Base-by-base conservation (phyloP, 2,888 invertebrate species). In the Bembecia ichneumoniformis region DNA sequence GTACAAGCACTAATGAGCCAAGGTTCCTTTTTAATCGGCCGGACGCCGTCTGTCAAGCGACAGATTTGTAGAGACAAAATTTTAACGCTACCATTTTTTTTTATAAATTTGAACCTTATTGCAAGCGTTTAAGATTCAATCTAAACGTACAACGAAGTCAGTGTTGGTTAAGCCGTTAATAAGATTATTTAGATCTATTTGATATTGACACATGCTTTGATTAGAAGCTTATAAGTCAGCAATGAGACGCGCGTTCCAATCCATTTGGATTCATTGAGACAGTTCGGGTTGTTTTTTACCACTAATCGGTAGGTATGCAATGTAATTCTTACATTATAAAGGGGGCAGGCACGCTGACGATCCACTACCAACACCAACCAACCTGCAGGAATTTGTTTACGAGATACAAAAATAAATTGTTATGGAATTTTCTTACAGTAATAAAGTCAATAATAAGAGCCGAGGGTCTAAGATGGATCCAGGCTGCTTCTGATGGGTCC, bases 171-270 rank as follows among this genome's bases (percentile, higher is more conserved):
- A 77, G 67, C 73, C 64, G 67, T 68, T 79, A 77, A 79, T 78
- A 73, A 73, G 63, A 73, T 78, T 78, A 79, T 66, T 66, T 62
- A 71, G 69, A 67, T 70, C 67, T 71, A 67, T 72, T 76, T 75
- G 45, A 50, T 47, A 50, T 50, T 50, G 76, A 75, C 73, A 64
- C 71, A 63, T 63, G 55, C 56, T 68, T 60, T 64, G 64, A 66
- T 63, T 55, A 60, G 51, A 57, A 60, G 62, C 68, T 68, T 58
- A 52, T 34, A 47, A 43, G 47, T 44, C 11, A 44, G 15, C 17
- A 44, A 44, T 16, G 15, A 17, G 44, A 15, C 44, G 44, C 44
- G 44, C 16, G 44, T 44, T 14, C 17, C 40, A 28, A 28, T 28
- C 28, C 28, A 28, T 28, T 28, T 28, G 28, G 28, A 28, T 28